phyloP scores from a whole-genome alignment of 1,140 invertebrate species.

The Heliconius eleuchia region DNA sequence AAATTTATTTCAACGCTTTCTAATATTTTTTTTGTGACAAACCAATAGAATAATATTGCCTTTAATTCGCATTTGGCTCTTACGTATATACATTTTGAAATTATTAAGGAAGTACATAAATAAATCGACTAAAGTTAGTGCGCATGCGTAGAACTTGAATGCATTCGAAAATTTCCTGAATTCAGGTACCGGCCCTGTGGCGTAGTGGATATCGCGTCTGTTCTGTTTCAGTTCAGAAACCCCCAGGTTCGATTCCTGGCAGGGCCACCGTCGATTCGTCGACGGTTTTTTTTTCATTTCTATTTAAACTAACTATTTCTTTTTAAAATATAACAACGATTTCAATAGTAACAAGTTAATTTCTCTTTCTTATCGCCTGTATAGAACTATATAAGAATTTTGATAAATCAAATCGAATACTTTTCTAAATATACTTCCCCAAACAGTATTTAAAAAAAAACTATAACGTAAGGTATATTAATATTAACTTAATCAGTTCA shows the following conservation, averaged over 20 bases:
- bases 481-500: too few relatives aligned
- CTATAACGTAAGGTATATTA: too few relatives aligned
- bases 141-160: constrained; percentile 11
- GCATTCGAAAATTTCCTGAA: background rate
- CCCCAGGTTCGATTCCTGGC: constrained; percentile 14
- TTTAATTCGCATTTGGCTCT: too few relatives aligned
- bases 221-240: constrained; percentile 4
- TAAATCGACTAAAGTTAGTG: background rate
- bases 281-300: background rate
- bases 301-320: background rate
- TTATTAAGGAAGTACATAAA: background rate
- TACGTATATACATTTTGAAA: background rate
- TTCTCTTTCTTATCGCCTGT: too few relatives aligned
- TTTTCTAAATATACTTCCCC: too few relatives aligned
- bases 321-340: background rate
- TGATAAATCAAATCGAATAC: too few relatives aligned
- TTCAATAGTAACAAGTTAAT: background rate
- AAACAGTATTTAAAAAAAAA: too few relatives aligned
- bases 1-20: too few relatives aligned
- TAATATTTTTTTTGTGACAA: too few relatives aligned
- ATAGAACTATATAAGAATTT: too few relatives aligned
- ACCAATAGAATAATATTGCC: too few relatives aligned
- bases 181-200: background rate
- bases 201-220: constrained; percentile 14
- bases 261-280: constrained; percentile 4